A percentile compares a stretch with the other conserved stretches of the same genome.
phyloP scores from a whole-genome alignment of 2,113 vertebrate genomes.

The Lanius collurio region DNA sequence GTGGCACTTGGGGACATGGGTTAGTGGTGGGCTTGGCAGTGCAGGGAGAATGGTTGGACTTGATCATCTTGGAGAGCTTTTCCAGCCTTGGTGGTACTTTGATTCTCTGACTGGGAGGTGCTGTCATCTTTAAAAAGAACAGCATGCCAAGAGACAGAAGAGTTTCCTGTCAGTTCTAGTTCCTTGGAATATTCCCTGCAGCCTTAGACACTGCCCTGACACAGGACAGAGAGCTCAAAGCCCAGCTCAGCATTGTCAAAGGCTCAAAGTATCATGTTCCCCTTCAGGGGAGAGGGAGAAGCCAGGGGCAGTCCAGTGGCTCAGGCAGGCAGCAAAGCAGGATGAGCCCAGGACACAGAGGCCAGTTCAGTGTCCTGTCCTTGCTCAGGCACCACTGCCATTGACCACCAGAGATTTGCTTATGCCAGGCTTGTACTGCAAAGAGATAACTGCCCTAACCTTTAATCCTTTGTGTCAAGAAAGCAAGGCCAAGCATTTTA shows the following conservation, averaged over 20 bases:
- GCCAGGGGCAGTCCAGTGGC: background rate
- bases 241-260: background rate
- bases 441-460: slow-evolving; percentile 2
- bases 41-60: background rate
- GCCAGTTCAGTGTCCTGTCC: background rate
- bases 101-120: background rate
- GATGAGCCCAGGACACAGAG: background rate
- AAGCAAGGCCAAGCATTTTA: slow-evolving; percentile 39
- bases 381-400: background rate
- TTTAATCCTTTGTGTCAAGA: slow-evolving; percentile 24
- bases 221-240: background rate
- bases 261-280: background rate
- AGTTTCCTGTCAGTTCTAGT: background rate
- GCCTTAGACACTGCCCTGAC: background rate
- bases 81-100: background rate
- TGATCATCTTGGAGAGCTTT: background rate
- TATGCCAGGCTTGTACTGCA: background rate
- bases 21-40: background rate
- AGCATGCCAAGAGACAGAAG: background rate
- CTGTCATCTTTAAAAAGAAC: background rate
- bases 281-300: background rate
- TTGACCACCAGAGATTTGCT: background rate
- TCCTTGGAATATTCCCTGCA: background rate
- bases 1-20: background rate
- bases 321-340: background rate